Evolutionary conservation across 1,140 invertebrate species (phyloP), one percentile per base, ranked within the genome.

Genomic region (Trachymyrmex septentrionalis): DNA sequence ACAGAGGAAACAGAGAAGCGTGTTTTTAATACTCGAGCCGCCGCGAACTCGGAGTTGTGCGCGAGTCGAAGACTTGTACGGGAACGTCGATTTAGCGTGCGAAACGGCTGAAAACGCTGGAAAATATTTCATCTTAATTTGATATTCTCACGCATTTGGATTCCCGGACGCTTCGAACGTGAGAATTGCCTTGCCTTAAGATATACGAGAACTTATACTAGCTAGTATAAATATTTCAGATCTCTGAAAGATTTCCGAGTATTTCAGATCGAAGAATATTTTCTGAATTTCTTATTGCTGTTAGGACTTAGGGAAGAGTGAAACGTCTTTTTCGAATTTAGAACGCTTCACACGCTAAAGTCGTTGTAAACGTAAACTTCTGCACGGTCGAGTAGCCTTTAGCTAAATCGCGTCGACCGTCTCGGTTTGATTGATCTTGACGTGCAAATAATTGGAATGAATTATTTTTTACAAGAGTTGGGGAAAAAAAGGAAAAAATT

Each of bases 1-100:
- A n/a, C 3, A 53, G 21, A 80, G 48, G 34, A 88, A 72, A 77
- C n/a, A 10, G 69, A 71, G 30, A 38, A 85, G 27, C 44, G 27
- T 82, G 57, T 88, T 81, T 67, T 87, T 91, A 91, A 91, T 92
- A 90, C 85, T 92, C 88, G 77, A 85, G 55, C 69, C 71, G 87
- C 64, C 71, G 87, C 76, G 75, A 80, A 66, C 53, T 80, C 63
- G 76, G n/a, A 69, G 19, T 77, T 61, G 81, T 89, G 81, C 75
- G 61, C 71, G 30, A 80, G 61, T 88, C 24, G 55, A 50, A 84
- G 19, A 72, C 2, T 80, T 81, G 55, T 84, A 84, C 14, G 38
- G 27, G 19, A 84, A 73, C 34, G 67, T 73, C 57, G 69, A 84
- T 75, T 84, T 84, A 84, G 69, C 69, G 80, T 84, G 80, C 80